Conservation (phyloP, 2,888 invertebrate species). For the Acleris emargana region DNA sequence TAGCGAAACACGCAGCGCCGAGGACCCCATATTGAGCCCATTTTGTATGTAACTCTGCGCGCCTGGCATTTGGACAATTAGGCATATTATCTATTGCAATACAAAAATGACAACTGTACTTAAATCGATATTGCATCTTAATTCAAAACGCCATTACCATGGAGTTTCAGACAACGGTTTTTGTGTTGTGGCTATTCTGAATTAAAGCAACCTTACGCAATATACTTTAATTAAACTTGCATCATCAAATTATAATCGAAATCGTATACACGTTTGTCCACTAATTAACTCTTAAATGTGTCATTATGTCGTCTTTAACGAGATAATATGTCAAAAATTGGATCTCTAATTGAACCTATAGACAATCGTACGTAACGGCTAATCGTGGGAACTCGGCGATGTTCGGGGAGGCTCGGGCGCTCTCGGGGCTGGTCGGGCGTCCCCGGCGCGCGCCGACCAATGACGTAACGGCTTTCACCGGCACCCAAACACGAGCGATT, state of each 20-base stretch:
- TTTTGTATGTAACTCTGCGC: too few relatives aligned
- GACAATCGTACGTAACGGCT: conserved; percentile 41
- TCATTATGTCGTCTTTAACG: conserved; percentile 24
- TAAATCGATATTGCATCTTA: too few relatives aligned
- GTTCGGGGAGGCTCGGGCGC: conserved; percentile 6
- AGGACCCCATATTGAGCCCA: too few relatives aligned
- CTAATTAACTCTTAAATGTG: conserved; percentile 38
- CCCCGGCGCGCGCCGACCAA: conserved; percentile 33
- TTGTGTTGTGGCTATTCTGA: neutral
- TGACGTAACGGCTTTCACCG: conserved; percentile 76
- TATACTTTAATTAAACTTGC: conserved; percentile 23
- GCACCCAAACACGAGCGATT: conserved; percentile 56
- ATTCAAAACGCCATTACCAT: too few relatives aligned
- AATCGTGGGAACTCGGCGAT: conserved; percentile 39
- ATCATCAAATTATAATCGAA: conserved; percentile 26
- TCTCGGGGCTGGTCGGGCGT: conserved; percentile 17
- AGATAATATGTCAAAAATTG: conserved; percentile 39
- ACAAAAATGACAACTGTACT: too few relatives aligned
- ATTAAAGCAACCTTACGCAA: conserved; percentile 22
- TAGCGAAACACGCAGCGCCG: neutral
- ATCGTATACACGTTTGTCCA: conserved; percentile 12
- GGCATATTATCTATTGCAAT: too few relatives aligned
- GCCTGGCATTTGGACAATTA: too few relatives aligned
- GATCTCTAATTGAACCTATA: conserved; percentile 41
- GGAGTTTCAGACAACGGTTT: too few relatives aligned